These are phyloP conservation scores for Drosophila bipectinata DNA, from an alignment of 1,140 invertebrate genomes.

Conservation along the genomic window DNA sequence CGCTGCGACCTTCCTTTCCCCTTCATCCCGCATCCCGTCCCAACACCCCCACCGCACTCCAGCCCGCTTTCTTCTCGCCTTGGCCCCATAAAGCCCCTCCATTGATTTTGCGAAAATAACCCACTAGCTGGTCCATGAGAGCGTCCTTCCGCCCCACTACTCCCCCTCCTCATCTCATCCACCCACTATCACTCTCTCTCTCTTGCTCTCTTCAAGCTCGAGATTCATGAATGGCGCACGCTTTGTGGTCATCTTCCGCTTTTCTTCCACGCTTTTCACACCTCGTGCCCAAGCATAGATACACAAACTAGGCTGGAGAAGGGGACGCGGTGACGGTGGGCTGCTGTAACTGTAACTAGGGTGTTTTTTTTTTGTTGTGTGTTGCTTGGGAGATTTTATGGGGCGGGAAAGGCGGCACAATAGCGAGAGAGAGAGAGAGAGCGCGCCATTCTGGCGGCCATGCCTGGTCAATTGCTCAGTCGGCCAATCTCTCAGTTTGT, in stretches of 20 bases:
- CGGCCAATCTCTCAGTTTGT: neutral
- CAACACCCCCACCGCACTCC: neutral
- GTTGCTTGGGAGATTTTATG: neutral
- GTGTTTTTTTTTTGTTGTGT: conserved; percentile 18
- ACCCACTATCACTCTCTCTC: conserved; percentile 4
- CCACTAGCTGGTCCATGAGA: conserved; percentile 11
- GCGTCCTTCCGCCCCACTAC: neutral
- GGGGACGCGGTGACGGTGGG: neutral
- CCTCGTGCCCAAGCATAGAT: conserved; percentile 51
- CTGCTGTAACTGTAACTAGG: conserved; percentile 32
- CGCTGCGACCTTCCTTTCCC: conserved; percentile 44
- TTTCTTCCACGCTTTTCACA: conserved; percentile 59
- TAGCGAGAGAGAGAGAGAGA: conserved; percentile 6
- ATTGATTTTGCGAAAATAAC: conserved; percentile 38
- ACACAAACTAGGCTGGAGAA: conserved; percentile 24
- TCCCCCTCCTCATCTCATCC: neutral
- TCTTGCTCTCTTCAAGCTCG: conserved; percentile 2
- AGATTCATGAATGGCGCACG: conserved; percentile 65
- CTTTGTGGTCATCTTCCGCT: conserved; percentile 55
- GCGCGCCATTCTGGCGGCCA: conserved; percentile 55
- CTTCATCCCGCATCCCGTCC: conserved; percentile 9
- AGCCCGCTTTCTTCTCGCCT: neutral
- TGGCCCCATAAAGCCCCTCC: conserved; percentile 3
- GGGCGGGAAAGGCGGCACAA: neutral
- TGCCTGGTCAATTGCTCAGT: neutral